Evolutionary conservation across 64 coral and sea anemone species (phyloP), one percentile per base, ranked within the genome.

Genomic region (Montipora sp.): DNA sequence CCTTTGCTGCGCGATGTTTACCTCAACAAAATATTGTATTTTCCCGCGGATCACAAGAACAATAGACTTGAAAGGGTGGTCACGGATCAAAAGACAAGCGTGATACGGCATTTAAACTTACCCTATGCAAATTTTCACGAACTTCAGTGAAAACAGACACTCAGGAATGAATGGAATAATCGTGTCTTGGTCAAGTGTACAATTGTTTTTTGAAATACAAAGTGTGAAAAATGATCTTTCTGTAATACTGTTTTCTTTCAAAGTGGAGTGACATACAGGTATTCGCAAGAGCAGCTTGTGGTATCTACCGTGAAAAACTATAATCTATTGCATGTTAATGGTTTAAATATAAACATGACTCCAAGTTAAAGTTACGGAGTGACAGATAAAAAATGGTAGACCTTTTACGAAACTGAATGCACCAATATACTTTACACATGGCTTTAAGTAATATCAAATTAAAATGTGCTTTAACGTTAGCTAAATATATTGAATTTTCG

Each of bases 91-190:
- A 2, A 84, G 43, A 10, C 6, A 49, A 85, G 82, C 82, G 82
- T 72, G 82, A 85, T 63, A 72, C 19, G 2, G 8, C 7, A 85
- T 85, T 85, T 24, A 72, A 85, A 85, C 71, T 36, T 49, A 2
- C 3, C 19, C n/a, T 70, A 70, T 46, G 51, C 51, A 55, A 55
- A 12, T 6, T 36, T 36, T 36, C 36, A 36, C 36, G 36, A 36
- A 36, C 36, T 36, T 36, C 36, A 36, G 36, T 36, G 36, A 66
- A 66, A 66, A 67, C 13, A 83, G 67, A 45, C 5, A 18, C 1
- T 16, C 44, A 19, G 18, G 11, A 47, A 83, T 7, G 51, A 47
- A 66, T 19, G 59, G 67, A 83, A 83, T 83, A n/a, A 67, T 66
- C 44, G 15, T 36, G 36, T 36, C 1, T 36, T 36, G 4, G 21